A percentile compares a stretch with the other conserved stretches of the same genome.
Conservation (phyloP, 2,888 invertebrate genomes). For the Quadroppia sp. region DNA sequence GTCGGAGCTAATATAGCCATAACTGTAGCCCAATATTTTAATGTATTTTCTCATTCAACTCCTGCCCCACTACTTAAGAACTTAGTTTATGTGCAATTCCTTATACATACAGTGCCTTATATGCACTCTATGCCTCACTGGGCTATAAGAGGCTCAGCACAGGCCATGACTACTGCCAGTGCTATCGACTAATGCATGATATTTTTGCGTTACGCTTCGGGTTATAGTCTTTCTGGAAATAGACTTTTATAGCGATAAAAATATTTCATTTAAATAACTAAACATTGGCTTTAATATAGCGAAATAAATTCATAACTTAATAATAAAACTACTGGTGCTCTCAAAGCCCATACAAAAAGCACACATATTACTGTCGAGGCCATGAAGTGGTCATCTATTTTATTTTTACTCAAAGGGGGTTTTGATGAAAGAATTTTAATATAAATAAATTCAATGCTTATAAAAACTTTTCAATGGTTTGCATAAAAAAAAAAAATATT, state of each 20-base stretch:
- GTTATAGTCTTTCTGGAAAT: background rate
- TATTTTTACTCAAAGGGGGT: no score
- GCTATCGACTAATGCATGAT: background rate
- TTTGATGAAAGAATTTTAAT: no score
- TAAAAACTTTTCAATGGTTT: no score
- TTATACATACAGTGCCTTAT: background rate
- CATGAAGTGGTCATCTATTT: no score
- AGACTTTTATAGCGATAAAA: background rate
- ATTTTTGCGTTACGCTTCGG: background rate
- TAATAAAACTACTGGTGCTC: no score
- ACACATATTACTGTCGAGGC: no score
- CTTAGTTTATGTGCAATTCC: background rate
- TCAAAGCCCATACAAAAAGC: no score
- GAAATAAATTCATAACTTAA: no score
- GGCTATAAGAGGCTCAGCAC: background rate
- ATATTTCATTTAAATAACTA: background rate
- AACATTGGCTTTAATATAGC: background rate
- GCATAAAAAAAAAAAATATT: no score
- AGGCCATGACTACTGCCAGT: background rate
- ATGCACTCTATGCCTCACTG: background rate
- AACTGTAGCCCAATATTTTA: background rate
- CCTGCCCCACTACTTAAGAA: background rate
- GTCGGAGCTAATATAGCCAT: background rate
- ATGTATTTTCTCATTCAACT: background rate
- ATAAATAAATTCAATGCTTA: no score